Evolutionary conservation across 2,888 invertebrate genomes (phyloP).

Genomic region (Crossocerus cetratus): DNA sequence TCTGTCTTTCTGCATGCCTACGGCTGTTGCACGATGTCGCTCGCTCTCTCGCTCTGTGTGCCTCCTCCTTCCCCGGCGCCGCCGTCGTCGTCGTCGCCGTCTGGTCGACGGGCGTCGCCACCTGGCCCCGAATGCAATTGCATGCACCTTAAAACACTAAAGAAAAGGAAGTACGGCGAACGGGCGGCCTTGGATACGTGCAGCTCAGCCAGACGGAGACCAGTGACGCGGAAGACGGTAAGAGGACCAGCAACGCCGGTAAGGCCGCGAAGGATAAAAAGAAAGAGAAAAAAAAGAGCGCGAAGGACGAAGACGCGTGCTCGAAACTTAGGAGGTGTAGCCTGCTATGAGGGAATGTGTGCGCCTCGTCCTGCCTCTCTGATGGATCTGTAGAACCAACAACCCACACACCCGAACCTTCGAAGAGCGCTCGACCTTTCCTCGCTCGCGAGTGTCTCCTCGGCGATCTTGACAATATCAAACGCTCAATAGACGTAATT

Average conservation of each 20-base stretch:
- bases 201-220: slow-evolving; percentile 55
- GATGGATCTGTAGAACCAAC: background rate
- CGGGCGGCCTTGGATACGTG: slow-evolving; percentile 54
- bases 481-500: too few species aligned
- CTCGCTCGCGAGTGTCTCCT: too few species aligned
- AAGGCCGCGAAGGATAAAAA: slow-evolving; percentile 48
- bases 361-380: background rate
- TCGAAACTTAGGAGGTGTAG: slow-evolving; percentile 65
- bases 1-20: too few species aligned
- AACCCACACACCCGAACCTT: too few species aligned
- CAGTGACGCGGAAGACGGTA: slow-evolving; percentile 69
- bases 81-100: too few species aligned
- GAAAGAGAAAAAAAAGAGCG: slow-evolving; percentile 45
- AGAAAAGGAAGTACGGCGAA: slow-evolving; percentile 62
- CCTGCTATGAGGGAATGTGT: slow-evolving; percentile 58
- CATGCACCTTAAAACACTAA: slow-evolving; percentile 48
- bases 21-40: background rate
- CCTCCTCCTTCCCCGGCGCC: slow-evolving; percentile 22
- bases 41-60: slow-evolving; percentile 38
- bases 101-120: slow-evolving; percentile 25
- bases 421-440: too few species aligned
- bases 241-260: slow-evolving; percentile 60
- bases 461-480: too few species aligned
- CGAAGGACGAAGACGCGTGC: slow-evolving; percentile 62
- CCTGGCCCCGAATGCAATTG: slow-evolving; percentile 46